A percentile compares a stretch with the other conserved stretches of the same genome.
These are phyloP conservation scores for Sebastes cheni DNA, from an alignment of 2,797 vertebrate genomes.

Conservation along the genomic window DNA sequence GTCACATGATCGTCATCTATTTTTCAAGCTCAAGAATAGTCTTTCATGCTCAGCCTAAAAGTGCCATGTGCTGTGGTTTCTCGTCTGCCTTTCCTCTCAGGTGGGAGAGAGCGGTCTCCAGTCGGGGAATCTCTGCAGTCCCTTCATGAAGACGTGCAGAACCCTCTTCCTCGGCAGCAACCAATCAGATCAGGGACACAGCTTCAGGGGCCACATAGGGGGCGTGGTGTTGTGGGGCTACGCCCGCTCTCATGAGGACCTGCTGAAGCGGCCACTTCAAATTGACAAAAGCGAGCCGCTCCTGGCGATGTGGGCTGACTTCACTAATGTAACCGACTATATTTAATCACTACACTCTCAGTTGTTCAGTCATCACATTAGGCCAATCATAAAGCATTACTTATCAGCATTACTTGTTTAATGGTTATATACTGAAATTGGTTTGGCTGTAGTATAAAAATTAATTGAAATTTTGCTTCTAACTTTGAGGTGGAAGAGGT, in stretches of 20 bases:
- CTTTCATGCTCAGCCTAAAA: not conserved
- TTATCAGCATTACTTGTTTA: not conserved
- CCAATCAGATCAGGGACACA: conserved; percentile 80
- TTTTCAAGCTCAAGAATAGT: not conserved
- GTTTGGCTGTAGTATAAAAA: not conserved
- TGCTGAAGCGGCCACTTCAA: conserved; percentile 74
- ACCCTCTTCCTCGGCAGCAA: conserved; percentile 90
- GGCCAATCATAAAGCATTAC: not conserved
- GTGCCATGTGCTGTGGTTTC: not conserved
- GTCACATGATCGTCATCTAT: not conserved
- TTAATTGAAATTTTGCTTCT: not conserved
- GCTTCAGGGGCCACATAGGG: conserved; percentile 89
- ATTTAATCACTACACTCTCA: not conserved
- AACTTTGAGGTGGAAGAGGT: conserved; percentile 70
- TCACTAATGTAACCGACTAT: conserved; percentile 72
- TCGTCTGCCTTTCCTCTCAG: conserved; percentile 30
- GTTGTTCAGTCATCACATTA: not conserved
- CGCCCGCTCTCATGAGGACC: conserved; percentile 79
- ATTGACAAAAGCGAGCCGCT: conserved; percentile 33
- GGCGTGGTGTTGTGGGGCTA: conserved; percentile 85
- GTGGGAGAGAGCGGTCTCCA: conserved; percentile 86
- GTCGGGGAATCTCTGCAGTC: conserved; percentile 88
- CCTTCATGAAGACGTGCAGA: conserved; percentile 92
- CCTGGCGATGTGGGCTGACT: conserved; percentile 80
- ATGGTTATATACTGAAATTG: not conserved